phyloP scores from a whole-genome alignment of 2,797 vertebrate species.

The Pangasius larnaudii region DNA sequence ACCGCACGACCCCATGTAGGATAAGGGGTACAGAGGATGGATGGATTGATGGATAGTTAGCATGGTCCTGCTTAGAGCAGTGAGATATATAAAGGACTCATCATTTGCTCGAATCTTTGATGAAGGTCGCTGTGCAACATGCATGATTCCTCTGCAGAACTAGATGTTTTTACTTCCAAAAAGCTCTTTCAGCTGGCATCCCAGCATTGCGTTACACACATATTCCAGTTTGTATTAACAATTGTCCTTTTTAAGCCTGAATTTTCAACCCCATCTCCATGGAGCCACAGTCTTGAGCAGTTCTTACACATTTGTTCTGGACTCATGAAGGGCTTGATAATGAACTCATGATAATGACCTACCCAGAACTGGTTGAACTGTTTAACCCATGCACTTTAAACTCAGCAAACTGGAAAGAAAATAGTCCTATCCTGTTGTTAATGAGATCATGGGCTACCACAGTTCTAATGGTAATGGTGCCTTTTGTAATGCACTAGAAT shows the following conservation, averaged over 20 bases:
- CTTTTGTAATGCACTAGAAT: constrained; percentile 16
- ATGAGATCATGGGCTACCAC: constrained; percentile 6
- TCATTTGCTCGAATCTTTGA: neutral
- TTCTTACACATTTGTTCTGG: neutral
- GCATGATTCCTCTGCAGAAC: neutral
- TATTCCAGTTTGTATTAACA: neutral
- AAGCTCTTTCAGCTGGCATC: neutral
- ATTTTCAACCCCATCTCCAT: neutral
- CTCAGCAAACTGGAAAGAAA: neutral
- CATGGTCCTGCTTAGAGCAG: neutral
- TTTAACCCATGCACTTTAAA: constrained; percentile 8
- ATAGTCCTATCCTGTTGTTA: constrained; percentile 3
- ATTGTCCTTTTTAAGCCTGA: neutral
- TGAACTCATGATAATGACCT: constrained; percentile 7
- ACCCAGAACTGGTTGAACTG: neutral
- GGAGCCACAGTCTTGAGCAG: neutral
- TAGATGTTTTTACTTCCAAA: neutral
- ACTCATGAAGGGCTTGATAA: neutral
- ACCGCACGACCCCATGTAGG: too few relatives aligned
- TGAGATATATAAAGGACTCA: neutral
- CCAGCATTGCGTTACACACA: too few relatives aligned
- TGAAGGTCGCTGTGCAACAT: too few relatives aligned
- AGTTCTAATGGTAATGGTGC: constrained; percentile 8
- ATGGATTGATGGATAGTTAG: neutral
- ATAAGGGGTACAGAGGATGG: too few relatives aligned